Evolutionary conservation across 2,797 vertebrate species (phyloP).

Genomic region (Cuculus canorus): DNA sequence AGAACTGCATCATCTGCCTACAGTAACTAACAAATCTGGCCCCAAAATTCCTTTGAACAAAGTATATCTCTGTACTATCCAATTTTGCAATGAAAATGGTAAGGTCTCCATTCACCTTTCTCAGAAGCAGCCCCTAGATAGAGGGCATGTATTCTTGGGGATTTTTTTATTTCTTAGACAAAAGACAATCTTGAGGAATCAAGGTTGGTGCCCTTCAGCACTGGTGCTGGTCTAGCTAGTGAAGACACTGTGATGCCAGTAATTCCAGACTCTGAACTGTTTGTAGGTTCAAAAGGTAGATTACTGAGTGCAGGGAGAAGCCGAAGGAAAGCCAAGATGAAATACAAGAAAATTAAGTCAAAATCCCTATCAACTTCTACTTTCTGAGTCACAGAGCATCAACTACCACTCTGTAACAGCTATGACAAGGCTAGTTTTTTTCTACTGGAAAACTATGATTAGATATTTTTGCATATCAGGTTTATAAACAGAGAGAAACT

Average conservation of each 20-base stretch:
- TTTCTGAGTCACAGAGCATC: background rate
- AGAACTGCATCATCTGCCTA: too few species aligned
- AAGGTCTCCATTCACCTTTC: too few species aligned
- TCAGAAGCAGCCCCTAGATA: too few species aligned
- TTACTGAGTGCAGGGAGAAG: background rate
- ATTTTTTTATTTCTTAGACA: too few species aligned
- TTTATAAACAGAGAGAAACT: background rate
- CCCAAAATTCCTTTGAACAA: too few species aligned
- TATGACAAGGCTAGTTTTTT: background rate
- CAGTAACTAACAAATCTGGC: too few species aligned
- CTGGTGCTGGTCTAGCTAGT: background rate
- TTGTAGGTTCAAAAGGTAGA: background rate
- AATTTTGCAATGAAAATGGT: too few species aligned
- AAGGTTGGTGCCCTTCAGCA: background rate
- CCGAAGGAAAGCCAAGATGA: background rate
- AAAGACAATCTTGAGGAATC: background rate
- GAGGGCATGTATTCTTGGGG: too few species aligned
- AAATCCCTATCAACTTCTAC: background rate
- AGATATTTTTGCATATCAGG: background rate
- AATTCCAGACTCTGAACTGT: background rate
- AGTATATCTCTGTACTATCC: too few species aligned
- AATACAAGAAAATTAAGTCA: background rate
- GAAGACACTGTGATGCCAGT: background rate
- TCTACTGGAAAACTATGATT: background rate
- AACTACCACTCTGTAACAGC: background rate